Conservation (phyloP, 2,797 vertebrate genomes). For the Diplodus sargus region DNA sequence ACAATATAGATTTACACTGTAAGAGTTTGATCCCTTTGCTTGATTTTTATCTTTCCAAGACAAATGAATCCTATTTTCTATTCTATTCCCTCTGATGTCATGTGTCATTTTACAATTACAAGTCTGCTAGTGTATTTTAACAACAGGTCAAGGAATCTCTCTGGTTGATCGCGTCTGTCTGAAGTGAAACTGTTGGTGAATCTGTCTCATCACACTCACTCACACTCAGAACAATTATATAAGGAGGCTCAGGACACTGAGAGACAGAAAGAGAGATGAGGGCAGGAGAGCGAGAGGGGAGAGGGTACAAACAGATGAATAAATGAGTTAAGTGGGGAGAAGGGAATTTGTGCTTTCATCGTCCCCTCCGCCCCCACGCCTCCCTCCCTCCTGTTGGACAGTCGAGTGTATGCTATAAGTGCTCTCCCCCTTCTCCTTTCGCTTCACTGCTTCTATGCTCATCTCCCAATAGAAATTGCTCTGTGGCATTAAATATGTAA, state of each 20-base stretch:
- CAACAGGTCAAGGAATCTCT: slow-evolving; percentile 54
- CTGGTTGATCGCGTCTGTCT: slow-evolving; percentile 30
- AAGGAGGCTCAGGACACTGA: slow-evolving; percentile 51
- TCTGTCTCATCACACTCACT: slow-evolving; percentile 50
- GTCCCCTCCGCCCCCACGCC: not conserved
- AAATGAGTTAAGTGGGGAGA: slow-evolving; percentile 82
- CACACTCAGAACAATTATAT: slow-evolving; percentile 62
- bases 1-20: not conserved
- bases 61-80: not conserved
- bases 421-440: slow-evolving; percentile 65
- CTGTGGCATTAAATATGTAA: slow-evolving; percentile 87
- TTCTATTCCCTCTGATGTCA: not conserved
- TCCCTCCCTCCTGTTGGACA: slow-evolving; percentile 64
- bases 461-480: slow-evolving; percentile 79
- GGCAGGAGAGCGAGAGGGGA: slow-evolving; percentile 6
- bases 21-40: not conserved
- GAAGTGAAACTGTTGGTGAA: slow-evolving; percentile 39
- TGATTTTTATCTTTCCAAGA: not conserved
- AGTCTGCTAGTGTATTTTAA: slow-evolving; percentile 18
- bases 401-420: slow-evolving; percentile 74
- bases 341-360: slow-evolving; percentile 75
- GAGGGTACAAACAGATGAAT: slow-evolving; percentile 77
- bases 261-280: slow-evolving; percentile 37
- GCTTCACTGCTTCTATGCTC: slow-evolving; percentile 66
- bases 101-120: slow-evolving; percentile 7